Conservation (phyloP, 2,888 invertebrate species). For the Ecdyonurus torrentis region DNA sequence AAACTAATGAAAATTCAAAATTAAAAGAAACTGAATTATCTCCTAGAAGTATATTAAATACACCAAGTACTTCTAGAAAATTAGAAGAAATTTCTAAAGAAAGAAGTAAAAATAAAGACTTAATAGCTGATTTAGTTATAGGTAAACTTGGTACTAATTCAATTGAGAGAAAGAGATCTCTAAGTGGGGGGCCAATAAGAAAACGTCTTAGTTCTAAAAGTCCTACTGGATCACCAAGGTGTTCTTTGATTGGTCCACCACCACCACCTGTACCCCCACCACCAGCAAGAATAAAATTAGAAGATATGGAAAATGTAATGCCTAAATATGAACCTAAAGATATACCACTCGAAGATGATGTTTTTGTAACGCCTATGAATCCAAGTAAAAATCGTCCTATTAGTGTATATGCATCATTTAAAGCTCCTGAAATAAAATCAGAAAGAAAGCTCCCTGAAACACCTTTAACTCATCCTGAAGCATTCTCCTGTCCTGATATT, state of each 20-base stretch:
- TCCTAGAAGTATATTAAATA: constrained; percentile 25
- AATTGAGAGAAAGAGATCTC: constrained; percentile 34
- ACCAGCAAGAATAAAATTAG: not conserved
- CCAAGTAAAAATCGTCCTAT: constrained; percentile 12
- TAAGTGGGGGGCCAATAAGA: constrained; percentile 24
- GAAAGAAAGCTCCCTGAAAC: constrained; percentile 13
- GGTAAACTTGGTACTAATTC: constrained; percentile 39
- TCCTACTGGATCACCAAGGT: constrained; percentile 2
- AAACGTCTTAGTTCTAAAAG: constrained; percentile 6
- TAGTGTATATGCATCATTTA: constrained; percentile 14
- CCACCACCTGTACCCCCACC: not conserved
- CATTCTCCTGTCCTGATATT: constrained; percentile 29
- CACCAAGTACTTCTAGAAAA: constrained; percentile 40
- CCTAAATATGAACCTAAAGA: not conserved
- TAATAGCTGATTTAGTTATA: constrained; percentile 69
- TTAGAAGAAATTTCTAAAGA: constrained; percentile 63
- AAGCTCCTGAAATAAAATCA: constrained; percentile 8
- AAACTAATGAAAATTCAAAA: not conserved
- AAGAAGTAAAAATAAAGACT: constrained; percentile 63
- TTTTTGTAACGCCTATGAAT: constrained; percentile 4
- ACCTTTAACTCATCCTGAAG: constrained; percentile 23
- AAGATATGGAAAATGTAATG: not conserved
- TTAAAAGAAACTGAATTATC: constrained; percentile 21
- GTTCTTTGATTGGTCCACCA: not conserved
- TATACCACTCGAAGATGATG: constrained; percentile 2